These are phyloP conservation scores for Drosophila helvetica DNA, from an alignment of 2,888 invertebrate genomes.

Conservation along the genomic window DNA sequence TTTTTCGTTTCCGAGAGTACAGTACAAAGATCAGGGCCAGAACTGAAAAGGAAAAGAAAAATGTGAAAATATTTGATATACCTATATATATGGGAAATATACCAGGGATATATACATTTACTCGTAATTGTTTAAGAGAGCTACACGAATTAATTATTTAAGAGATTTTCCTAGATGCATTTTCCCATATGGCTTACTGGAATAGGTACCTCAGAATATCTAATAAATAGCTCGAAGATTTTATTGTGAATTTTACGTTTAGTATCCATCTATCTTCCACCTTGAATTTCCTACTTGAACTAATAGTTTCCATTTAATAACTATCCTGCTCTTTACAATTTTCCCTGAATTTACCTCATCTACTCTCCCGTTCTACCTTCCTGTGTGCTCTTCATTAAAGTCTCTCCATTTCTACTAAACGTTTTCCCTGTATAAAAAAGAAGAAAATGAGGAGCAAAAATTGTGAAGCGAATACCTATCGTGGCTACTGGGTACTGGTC, in stretches of 20 bases:
- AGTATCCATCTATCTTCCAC: too few species aligned
- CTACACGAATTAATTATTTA: too few species aligned
- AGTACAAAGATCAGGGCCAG: constrained; percentile 97
- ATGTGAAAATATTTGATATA: too few species aligned
- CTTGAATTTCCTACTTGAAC: not conserved
- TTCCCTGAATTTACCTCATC: not conserved
- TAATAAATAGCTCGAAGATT: too few species aligned
- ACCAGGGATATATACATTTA: too few species aligned
- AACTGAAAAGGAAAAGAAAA: constrained; percentile 85
- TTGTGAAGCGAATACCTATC: constrained; percentile 24
- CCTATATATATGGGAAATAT: too few species aligned
- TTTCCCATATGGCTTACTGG: too few species aligned
- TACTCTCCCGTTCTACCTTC: constrained; percentile 3
- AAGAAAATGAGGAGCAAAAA: not conserved
- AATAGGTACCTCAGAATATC: too few species aligned
- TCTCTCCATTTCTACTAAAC: not conserved
- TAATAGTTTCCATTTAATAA: not conserved
- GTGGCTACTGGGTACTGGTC: not conserved
- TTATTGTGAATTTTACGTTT: too few species aligned
- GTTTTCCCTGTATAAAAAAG: constrained; percentile 3
- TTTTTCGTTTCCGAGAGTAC: constrained; percentile 95
- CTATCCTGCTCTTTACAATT: not conserved
- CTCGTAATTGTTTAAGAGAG: too few species aligned
- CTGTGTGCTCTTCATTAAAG: not conserved
- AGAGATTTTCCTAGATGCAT: too few species aligned